Evolutionary conservation across 2,113 vertebrate species (phyloP), one percentile per base, ranked within the genome.

Genomic region (Tapirus terrestris): DNA sequence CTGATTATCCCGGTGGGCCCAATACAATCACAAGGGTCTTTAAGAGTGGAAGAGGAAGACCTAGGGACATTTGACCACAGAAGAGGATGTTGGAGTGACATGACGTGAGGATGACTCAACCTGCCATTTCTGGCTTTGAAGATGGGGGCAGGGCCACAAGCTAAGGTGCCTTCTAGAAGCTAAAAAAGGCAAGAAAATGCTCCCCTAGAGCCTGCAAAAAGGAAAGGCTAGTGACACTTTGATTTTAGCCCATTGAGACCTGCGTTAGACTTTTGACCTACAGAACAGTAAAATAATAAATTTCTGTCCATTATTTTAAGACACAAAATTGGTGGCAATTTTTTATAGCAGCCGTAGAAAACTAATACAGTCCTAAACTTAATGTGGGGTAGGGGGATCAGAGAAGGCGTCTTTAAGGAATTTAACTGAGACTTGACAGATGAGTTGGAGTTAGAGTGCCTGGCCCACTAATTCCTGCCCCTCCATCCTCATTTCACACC

Each of bases 401-500:
- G 29, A 61, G 93, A 61, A 48, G 29, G 3, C 7, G 20, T 60
- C 36, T 60, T 21, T 75, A 68, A 81, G 36, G 23, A 87, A 63
- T 29, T 48, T 65, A 45, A 8, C 12, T 60, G 72, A 88, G 31
- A 61, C 21, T 82, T 58, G 51, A 58, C 7, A 16, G 25, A 36
- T 31, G 13, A 65, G 17, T 29, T 94, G 53, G 16, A 72, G 31
- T 88, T 95, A 45, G 29, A 92, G 27, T 20, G 21, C 17, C 58
- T 53, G 33, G 18, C 4, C 36, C 29, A 70, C 20, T 67, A 31
- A 51, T 14, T 84, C 33, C 56, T 58, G 12, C 43, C n/a, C 48
- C 36, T n/a, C 7, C 20, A 5, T n/a, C 39, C 23, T 72, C 9
- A 2, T 13, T 11, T 43, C n/a, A 12, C 5, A 29, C 1, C 17